phyloP scores from a whole-genome alignment of 1,140 invertebrate species.

The Panagrolaimus sp. region DNA sequence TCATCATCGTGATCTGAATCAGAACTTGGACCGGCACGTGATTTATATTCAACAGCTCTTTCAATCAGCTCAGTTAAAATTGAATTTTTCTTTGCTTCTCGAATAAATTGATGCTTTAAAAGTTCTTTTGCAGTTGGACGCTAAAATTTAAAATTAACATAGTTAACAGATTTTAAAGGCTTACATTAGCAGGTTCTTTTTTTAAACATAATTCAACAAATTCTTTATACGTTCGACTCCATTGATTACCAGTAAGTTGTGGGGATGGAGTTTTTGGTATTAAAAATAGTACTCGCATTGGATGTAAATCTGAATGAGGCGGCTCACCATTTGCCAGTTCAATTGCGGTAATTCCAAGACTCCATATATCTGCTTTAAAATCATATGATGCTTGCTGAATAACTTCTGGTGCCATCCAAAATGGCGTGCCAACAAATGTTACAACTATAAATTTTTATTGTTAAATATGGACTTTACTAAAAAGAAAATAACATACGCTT shows the following conservation, averaged over 20 bases:
- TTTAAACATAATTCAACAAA: constrained; percentile 98
- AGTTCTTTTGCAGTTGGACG: constrained; percentile 50
- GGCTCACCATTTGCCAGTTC: constrained; percentile 98
- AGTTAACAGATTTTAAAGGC: constrained; percentile 7
- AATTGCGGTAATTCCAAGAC: constrained; percentile 95
- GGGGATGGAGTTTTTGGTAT: constrained; percentile 99
- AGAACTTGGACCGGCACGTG: constrained; percentile 15
- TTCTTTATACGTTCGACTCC: constrained; percentile 93
- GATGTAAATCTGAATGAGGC: constrained; percentile 90
- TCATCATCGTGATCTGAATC: constrained; percentile 38
- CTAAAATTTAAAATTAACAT: constrained; percentile 29
- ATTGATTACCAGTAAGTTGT: constrained; percentile 84
- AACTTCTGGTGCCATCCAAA: constrained; percentile 91
- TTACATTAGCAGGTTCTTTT: constrained; percentile 97
- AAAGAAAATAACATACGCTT: constrained; percentile 65
- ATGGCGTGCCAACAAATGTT: constrained; percentile 99
- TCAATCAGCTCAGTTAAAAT: constrained; percentile 54
- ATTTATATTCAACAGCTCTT: constrained; percentile 47
- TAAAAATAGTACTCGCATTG: constrained; percentile 96
- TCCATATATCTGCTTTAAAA: constrained; percentile 99
- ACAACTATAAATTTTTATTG: constrained; percentile 64
- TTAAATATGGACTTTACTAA: too few relatives aligned
- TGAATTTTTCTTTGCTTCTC: constrained; percentile 53
- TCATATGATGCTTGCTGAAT: constrained; percentile 99
- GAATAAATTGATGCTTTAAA: constrained; percentile 52